These are phyloP conservation scores for Sebastes trivittatus DNA, from an alignment of 2,797 vertebrate species.

Conservation along the genomic window DNA sequence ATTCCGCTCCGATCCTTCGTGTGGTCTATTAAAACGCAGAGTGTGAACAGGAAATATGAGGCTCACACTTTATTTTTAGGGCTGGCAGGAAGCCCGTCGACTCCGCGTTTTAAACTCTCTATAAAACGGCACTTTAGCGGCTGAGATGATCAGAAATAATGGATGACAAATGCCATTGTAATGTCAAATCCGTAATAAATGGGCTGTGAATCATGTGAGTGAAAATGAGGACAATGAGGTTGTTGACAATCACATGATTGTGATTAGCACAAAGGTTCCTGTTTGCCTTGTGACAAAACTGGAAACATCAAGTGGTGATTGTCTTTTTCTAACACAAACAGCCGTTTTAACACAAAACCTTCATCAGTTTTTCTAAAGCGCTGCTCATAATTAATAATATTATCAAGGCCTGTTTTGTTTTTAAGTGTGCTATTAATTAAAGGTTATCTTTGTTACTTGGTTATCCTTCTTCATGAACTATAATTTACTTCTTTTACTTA, in stretches of 20 bases:
- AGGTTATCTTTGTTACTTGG: neutral
- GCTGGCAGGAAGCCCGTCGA: conserved; percentile 15
- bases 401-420: neutral
- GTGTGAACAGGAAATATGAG: conserved; percentile 34
- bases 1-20: conserved; percentile 22
- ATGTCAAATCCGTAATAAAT: conserved; percentile 6
- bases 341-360: neutral
- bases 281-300: conserved; percentile 13
- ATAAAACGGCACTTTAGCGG: conserved; percentile 15
- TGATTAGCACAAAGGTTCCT: neutral
- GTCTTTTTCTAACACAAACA: neutral
- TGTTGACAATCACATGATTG: conserved; percentile 19
- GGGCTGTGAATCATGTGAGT: conserved; percentile 1
- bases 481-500: neutral
- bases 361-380: neutral
- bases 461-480: neutral
- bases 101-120: neutral
- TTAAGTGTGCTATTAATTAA: neutral
- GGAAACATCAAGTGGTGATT: conserved; percentile 5
- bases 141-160: conserved; percentile 18
- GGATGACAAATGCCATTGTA: conserved; percentile 13
- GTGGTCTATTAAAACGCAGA: conserved; percentile 34
- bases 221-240: conserved; percentile 8
- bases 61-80: conserved; percentile 30
- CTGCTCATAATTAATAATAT: neutral